phyloP scores from a whole-genome alignment of 2,797 vertebrate species.

The Sus cebifrons region DNA sequence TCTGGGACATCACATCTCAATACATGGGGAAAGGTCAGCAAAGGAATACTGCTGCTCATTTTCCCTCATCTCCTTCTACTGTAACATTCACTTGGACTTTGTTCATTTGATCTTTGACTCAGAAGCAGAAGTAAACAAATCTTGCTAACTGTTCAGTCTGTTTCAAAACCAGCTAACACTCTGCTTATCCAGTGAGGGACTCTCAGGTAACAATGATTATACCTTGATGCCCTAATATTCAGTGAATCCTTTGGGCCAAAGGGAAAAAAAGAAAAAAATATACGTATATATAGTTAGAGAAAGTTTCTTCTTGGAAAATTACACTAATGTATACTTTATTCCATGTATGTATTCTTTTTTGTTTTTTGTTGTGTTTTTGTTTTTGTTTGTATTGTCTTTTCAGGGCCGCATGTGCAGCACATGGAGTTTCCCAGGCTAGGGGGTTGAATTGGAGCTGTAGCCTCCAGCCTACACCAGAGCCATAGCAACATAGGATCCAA shows the following conservation, averaged over 20 bases:
- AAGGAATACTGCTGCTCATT: conserved; percentile 81
- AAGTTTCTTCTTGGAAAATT: conserved; percentile 24
- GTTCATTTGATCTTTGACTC: conserved; percentile 73
- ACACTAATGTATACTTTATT: not conserved
- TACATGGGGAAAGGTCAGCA: conserved; percentile 67
- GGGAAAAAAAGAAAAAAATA: not conserved
- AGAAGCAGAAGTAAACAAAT: conserved; percentile 76
- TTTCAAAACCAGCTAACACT: conserved; percentile 49
- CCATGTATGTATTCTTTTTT: not conserved
- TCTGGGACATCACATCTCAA: conserved; percentile 84
- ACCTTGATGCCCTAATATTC: conserved; percentile 52
- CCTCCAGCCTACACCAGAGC: too few relatives aligned
- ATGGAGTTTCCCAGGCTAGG: too few relatives aligned
- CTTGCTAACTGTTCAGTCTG: conserved; percentile 40
- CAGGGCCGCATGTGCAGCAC: too few relatives aligned
- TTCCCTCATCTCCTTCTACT: conserved; percentile 65
- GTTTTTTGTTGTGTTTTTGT: too few relatives aligned
- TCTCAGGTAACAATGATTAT: not conserved
- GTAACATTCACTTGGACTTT: conserved; percentile 58
- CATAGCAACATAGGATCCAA: too few relatives aligned
- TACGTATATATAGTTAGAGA: not conserved
- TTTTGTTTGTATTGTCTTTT: too few relatives aligned
- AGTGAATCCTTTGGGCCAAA: not conserved
- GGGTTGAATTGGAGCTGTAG: too few relatives aligned
- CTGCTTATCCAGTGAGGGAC: fast-evolving